A percentile compares a stretch with the other conserved stretches of the same genome.
Conservation (phyloP, 1,140 invertebrate species). For the Pseudachorutes palmiensis region DNA sequence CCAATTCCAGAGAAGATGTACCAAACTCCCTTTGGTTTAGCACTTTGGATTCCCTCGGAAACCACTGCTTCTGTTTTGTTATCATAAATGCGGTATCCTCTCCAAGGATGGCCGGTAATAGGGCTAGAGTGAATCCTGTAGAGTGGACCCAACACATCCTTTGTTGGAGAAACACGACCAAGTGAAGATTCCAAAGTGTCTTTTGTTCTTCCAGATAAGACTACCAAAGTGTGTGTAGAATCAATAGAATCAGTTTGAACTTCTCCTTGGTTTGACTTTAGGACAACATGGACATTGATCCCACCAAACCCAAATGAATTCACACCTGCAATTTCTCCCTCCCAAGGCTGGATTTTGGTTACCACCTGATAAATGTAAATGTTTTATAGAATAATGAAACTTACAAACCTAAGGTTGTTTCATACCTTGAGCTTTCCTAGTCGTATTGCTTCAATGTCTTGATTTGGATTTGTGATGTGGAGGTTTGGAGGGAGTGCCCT, state of each 20-base stretch:
- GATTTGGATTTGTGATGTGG: constrained; percentile 51
- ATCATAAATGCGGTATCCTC: neutral
- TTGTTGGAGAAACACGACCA: constrained; percentile 34
- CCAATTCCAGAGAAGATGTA: constrained; percentile 95
- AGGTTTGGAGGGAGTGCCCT: constrained; percentile 50
- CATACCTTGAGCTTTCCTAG: constrained; percentile 48
- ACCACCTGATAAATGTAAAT: neutral
- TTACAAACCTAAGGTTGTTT: neutral
- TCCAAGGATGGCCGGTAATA: no score
- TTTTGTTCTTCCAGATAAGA: constrained; percentile 47
- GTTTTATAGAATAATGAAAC: neutral
- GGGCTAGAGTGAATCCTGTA: neutral
- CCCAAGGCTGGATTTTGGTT: constrained; percentile 41
- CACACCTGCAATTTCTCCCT: constrained; percentile 47
- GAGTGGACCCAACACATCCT: constrained; percentile 15
- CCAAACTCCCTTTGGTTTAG: constrained; percentile 58
- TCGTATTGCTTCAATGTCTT: constrained; percentile 57
- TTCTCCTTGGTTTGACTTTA: constrained; percentile 37
- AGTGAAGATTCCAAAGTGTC: constrained; percentile 47
- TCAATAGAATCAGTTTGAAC: neutral
- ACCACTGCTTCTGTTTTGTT: neutral
- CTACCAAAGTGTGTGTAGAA: constrained; percentile 41
- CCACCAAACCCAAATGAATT: constrained; percentile 57
- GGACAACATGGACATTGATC: constrained; percentile 50
- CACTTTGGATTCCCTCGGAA: neutral